Evolutionary conservation across 2,797 vertebrate genomes (phyloP).

Genomic region (Avahi laniger): DNA sequence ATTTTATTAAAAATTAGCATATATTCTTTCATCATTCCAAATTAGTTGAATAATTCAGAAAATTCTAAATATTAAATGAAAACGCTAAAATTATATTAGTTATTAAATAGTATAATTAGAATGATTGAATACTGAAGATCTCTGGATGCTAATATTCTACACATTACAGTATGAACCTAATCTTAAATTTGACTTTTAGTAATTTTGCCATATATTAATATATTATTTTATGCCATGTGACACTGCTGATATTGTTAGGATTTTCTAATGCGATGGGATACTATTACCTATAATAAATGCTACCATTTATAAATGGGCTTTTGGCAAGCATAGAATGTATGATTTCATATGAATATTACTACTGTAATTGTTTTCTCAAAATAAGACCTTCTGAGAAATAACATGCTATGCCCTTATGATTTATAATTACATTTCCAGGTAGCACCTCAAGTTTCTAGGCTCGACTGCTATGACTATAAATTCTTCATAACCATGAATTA

Average conservation of each 20-base stretch:
- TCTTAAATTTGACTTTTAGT: neutral
- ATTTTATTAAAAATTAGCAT: constrained; percentile 44
- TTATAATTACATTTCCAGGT: constrained; percentile 33
- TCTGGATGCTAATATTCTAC: neutral
- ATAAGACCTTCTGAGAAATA: constrained; percentile 23
- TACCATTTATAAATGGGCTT: constrained; percentile 10
- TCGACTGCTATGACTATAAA: constrained; percentile 46
- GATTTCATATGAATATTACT: constrained; percentile 18
- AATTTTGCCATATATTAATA: neutral
- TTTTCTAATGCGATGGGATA: neutral
- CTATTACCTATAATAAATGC: neutral
- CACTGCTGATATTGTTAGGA: neutral
- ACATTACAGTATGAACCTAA: neutral
- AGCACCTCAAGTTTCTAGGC: constrained; percentile 37
- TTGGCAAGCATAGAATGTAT: neutral
- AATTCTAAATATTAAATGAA: constrained; percentile 63
- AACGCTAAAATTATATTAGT: constrained; percentile 58
- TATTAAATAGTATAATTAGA: constrained; percentile 51
- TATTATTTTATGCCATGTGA: neutral
- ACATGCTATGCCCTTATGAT: neutral
- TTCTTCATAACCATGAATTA: constrained; percentile 27
- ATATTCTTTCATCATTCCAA: constrained; percentile 11
- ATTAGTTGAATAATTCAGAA: constrained; percentile 52
- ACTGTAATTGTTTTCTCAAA: constrained; percentile 44
- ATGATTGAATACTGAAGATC: neutral